A percentile compares a stretch with the other conserved stretches of the same genome.
Conservation (phyloP, 2,797 vertebrate genomes). For the Lophotriccus pileatus region DNA sequence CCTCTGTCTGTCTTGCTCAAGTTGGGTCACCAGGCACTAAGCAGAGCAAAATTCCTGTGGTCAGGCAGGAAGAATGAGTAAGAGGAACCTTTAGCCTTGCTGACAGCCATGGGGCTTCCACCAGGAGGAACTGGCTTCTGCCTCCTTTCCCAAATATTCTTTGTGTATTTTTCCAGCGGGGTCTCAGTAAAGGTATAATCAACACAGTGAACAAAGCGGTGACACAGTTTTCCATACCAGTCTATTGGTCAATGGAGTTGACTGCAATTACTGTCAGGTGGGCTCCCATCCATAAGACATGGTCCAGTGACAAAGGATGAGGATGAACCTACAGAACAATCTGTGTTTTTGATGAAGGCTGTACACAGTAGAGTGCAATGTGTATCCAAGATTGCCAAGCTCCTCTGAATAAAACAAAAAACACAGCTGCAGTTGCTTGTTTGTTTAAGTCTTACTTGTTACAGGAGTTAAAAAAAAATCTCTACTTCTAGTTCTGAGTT, state of each 20-base stretch:
- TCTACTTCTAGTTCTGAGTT: not conserved
- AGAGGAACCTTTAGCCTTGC: not conserved
- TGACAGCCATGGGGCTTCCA: not conserved
- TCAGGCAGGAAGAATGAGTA: not conserved
- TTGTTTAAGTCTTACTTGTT: not conserved
- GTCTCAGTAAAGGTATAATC: not conserved
- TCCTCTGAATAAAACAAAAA: not conserved
- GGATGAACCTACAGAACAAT: not conserved
- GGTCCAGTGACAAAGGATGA: not conserved
- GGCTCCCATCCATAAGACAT: not conserved
- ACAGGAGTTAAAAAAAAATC: not conserved
- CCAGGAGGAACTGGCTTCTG: not conserved
- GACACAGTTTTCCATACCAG: not conserved
- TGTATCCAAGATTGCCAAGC: not conserved
- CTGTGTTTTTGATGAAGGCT: not conserved
- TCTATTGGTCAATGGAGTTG: not conserved
- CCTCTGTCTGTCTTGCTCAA: not conserved
- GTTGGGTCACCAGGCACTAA: not conserved
- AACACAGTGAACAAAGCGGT: not conserved
- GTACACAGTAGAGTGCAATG: not conserved
- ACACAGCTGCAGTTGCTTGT: not conserved
- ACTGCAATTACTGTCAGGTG: not conserved
- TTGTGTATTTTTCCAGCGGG: not conserved
- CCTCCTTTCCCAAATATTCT: not conserved
- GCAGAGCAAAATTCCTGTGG: not conserved